phyloP scores from a whole-genome alignment of 1,140 invertebrate genomes.

The Daktulosphaira vitifoliae region DNA sequence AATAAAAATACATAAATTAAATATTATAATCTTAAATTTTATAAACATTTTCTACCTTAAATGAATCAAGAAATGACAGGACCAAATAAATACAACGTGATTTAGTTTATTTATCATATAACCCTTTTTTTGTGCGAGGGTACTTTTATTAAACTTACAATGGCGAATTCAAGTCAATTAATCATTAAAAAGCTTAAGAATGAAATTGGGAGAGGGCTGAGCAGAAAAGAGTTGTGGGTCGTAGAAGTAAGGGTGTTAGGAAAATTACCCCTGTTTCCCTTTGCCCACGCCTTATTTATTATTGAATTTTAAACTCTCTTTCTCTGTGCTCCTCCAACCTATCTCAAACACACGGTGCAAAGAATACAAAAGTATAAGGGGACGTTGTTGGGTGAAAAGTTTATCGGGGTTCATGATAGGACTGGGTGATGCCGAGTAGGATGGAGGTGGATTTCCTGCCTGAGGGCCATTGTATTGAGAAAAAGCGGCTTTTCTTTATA shows the following conservation, averaged over 20 bases:
- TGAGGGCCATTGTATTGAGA: slow-evolving; percentile 27
- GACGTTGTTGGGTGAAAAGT: slow-evolving; percentile 12
- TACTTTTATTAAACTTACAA: background rate
- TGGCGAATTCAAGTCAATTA: slow-evolving; percentile 9
- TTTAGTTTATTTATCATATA: too few relatives aligned
- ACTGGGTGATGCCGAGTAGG: background rate
- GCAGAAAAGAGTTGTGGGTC: background rate
- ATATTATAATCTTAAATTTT: too few relatives aligned
- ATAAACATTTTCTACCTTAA: too few relatives aligned
- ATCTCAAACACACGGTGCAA: background rate
- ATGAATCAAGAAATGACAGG: too few relatives aligned
- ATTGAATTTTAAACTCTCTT: slow-evolving; percentile 32
- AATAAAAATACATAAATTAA: too few relatives aligned
- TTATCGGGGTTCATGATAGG: slow-evolving; percentile 8
- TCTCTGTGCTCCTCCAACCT: background rate
- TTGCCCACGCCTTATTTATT: slow-evolving; percentile 24
- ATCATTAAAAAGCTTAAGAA: slow-evolving; percentile 30
- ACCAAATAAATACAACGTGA: too few relatives aligned
- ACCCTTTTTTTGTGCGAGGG: too few relatives aligned
- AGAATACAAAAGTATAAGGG: slow-evolving; percentile 27
- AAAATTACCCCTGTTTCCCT: slow-evolving; percentile 17
- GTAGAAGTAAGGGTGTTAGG: background rate
- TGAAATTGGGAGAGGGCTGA: background rate
- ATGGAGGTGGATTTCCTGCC: slow-evolving; percentile 18
- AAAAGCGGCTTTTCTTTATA: slow-evolving; percentile 33